Evolutionary conservation across 2,888 invertebrate genomes (phyloP).

Genomic region (Epistrophella euchroma): DNA sequence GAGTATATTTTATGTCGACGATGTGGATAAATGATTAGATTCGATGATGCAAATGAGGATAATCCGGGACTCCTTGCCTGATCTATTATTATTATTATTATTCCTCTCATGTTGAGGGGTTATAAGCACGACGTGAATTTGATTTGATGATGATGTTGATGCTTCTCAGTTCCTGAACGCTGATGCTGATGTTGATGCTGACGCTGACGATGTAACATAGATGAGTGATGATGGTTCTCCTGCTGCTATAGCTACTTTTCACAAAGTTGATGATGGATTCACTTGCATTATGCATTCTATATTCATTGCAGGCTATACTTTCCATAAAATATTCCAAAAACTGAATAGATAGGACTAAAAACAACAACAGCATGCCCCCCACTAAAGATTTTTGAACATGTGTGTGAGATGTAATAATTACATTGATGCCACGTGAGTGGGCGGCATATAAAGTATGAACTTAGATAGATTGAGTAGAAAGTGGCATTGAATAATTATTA

Average conservation of each 20-base stretch:
- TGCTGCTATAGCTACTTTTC: constrained; percentile 19
- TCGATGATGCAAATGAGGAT: constrained; percentile 75
- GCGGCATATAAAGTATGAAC: neutral
- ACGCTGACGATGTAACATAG: constrained; percentile 39
- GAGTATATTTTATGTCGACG: constrained; percentile 8
- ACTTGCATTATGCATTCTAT: constrained; percentile 66
- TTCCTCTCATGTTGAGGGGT: constrained; percentile 62
- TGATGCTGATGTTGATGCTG: neutral
- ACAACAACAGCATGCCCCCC: constrained; percentile 5
- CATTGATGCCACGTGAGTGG: constrained; percentile 56
- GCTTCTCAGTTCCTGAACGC: constrained; percentile 25
- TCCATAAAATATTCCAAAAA: constrained; percentile 51
- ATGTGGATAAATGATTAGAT: constrained; percentile 69
- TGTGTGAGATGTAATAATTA: constrained; percentile 57
- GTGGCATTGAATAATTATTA: constrained; percentile 13
- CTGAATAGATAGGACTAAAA: neutral
- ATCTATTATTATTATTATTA: constrained; percentile 67
- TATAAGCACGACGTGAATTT: constrained; percentile 66
- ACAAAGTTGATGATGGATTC: constrained; percentile 57
- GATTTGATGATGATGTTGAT: constrained; percentile 69
- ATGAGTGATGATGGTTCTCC: constrained; percentile 36
- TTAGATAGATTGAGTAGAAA: neutral
- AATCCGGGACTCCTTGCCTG: constrained; percentile 66
- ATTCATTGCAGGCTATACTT: constrained; percentile 67
- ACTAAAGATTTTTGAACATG: constrained; percentile 11